These are phyloP conservation scores for Astatoreochromis straeleni DNA, from an alignment of 2,113 vertebrate genomes.

Conservation along the genomic window DNA sequence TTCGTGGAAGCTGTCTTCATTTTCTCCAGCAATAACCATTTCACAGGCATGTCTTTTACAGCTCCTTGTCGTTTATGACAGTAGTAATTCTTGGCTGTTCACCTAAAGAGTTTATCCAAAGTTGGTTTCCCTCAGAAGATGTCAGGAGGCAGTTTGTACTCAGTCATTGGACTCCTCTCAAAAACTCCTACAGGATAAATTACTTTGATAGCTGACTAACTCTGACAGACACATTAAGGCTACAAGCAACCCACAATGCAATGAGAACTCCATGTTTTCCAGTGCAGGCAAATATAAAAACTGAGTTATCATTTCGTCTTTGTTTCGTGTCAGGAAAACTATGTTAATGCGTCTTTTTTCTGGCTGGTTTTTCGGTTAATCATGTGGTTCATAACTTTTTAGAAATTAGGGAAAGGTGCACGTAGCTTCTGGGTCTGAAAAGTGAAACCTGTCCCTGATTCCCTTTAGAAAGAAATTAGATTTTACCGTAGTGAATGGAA, in stretches of 20 bases:
- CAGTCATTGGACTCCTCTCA: neutral
- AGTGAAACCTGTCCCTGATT: neutral
- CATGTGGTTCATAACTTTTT: neutral
- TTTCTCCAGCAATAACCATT: neutral
- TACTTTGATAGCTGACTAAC: neutral
- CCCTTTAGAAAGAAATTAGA: neutral
- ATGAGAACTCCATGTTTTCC: neutral
- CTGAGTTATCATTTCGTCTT: neutral
- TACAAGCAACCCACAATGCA: neutral
- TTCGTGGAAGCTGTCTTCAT: rapidly evolving
- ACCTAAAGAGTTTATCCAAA: neutral
- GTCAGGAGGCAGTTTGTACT: neutral
- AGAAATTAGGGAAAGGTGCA: neutral
- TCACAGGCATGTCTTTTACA: neutral
- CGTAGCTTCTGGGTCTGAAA: neutral
- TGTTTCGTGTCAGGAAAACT: rapidly evolving
- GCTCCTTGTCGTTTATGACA: neutral
- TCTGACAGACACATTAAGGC: neutral
- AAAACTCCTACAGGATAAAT: neutral
- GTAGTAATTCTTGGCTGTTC: neutral
- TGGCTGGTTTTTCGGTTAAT: neutral
- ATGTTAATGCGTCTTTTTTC: neutral
- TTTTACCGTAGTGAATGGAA: neutral
- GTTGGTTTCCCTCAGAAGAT: neutral
- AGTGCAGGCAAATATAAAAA: neutral